Evolutionary conservation across 2,797 vertebrate species (phyloP).

Genomic region (Parambassis ranga): DNA sequence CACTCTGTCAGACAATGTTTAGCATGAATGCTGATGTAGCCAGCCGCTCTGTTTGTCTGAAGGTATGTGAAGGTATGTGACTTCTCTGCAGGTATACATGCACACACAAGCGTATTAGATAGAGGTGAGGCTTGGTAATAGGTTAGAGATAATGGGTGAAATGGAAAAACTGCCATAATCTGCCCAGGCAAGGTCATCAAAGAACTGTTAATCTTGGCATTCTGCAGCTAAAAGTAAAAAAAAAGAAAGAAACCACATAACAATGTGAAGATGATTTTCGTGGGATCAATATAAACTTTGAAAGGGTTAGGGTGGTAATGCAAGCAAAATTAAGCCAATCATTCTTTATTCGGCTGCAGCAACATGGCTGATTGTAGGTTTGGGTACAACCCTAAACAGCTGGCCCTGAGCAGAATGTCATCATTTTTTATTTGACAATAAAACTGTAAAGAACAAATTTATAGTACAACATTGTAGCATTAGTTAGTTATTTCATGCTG

Average conservation of each 20-base stretch:
- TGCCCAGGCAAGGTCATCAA: neutral
- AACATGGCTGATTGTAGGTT: no score
- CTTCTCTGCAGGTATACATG: neutral
- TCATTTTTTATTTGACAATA: neutral
- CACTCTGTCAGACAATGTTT: constrained; percentile 40
- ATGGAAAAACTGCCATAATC: no score
- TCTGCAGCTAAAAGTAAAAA: neutral
- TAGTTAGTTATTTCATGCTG: constrained; percentile 1
- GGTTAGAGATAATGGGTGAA: no score
- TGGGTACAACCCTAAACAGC: no score
- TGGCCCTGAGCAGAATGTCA: neutral
- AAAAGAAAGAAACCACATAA: neutral
- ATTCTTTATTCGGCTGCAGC: no score
- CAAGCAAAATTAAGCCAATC: no score
- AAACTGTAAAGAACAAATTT: neutral
- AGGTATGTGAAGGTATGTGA: neutral
- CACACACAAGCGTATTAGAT: neutral
- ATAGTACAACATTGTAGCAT: neutral
- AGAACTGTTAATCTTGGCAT: neutral
- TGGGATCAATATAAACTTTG: no score
- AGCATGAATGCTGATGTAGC: constrained; percentile 40
- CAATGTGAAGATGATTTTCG: no score
- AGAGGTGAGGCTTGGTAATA: neutral
- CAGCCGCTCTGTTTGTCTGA: constrained; percentile 11
- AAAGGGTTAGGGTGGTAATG: no score